Base-by-base conservation (phyloP, 2,888 invertebrate genomes). In the Sthenelais limicola region DNA sequence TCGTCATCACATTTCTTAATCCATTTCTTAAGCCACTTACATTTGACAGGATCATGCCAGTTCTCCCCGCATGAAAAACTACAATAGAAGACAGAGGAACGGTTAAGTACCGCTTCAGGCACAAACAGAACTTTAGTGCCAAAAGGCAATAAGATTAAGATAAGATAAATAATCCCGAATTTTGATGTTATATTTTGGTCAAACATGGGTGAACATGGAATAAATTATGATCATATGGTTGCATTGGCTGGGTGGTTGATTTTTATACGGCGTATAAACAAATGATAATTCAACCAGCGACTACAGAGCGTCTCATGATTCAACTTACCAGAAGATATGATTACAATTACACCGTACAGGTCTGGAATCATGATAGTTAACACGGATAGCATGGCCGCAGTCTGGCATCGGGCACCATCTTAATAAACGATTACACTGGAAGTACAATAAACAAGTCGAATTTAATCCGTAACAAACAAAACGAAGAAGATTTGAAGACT, bases 1-100 rank as follows among this genome's bases (percentile, higher is more conserved):
- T 99, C 98, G 87, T 99, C 98, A 88, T 97, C 97, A 89, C 98
- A 98, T 89, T 99, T 98, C 90, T 97, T 98, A 80, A 97, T 95
- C 98, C 98, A 99, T 88, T 94, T 94, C 85, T 92, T 92, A 26
- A 99, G 91, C 87, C 97, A 91, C 77, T 93, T 92, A 89, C 99
- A 99, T 82, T 94, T 94, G 52, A 98, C 97, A 32, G 98, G 98
- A 88, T 99, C 98, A 89, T 99, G 99, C 88, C 88, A 88, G 75
- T 84, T 84, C 79, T 88, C 96, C 28, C 96, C 96, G 89, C 98
- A 98, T 69, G 93, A 92, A 90, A 97, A 98, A 89, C 89, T 88
- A 74, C n/a, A 81, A 74, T n/a, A n/a, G n/a, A n/a, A n/a, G n/a
- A n/a, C n/a, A n/a, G n/a, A n/a, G n/a, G n/a, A n/a, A n/a, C n/a